These are phyloP conservation scores for Bothrops jararaca DNA, from an alignment of 2,113 vertebrate species.

Conservation along the genomic window DNA sequence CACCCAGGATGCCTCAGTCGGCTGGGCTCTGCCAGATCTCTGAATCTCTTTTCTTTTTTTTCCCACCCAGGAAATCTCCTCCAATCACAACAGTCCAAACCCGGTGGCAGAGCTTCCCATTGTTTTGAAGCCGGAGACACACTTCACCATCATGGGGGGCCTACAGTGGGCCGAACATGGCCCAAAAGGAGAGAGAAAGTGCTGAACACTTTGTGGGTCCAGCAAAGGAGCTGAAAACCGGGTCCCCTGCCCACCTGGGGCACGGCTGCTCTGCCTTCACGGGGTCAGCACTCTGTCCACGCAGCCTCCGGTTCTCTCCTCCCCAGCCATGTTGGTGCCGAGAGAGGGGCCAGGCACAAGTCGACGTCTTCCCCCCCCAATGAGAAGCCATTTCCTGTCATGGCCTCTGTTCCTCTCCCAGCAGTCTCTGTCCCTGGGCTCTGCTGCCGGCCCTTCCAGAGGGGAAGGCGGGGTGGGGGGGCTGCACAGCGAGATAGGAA, in stretches of 20 bases:
- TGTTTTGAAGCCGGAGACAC: not conserved
- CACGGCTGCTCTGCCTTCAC: not conserved
- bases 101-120: not conserved
- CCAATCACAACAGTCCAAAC: not conserved
- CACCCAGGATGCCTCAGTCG: not conserved
- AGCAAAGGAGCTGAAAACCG: not conserved
- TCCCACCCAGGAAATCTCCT: not conserved
- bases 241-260: not conserved
- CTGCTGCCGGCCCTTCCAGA: not conserved
- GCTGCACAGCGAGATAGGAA: not conserved
- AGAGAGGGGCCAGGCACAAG: not conserved
- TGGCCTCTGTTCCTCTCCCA: not conserved
- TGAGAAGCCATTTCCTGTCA: not conserved
- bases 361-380: not conserved
- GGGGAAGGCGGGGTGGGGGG: not conserved
- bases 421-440: not conserved
- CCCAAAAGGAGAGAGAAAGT: not conserved
- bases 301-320: not conserved
- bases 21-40: not conserved
- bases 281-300: not conserved
- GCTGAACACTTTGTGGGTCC: not conserved
- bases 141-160: fast-evolving
- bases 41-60: not conserved
- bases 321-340: not conserved
- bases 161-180: not conserved